These are phyloP conservation scores for Halichoeres trimaculatus DNA, from an alignment of 2,113 vertebrate genomes.

Conservation along the genomic window DNA sequence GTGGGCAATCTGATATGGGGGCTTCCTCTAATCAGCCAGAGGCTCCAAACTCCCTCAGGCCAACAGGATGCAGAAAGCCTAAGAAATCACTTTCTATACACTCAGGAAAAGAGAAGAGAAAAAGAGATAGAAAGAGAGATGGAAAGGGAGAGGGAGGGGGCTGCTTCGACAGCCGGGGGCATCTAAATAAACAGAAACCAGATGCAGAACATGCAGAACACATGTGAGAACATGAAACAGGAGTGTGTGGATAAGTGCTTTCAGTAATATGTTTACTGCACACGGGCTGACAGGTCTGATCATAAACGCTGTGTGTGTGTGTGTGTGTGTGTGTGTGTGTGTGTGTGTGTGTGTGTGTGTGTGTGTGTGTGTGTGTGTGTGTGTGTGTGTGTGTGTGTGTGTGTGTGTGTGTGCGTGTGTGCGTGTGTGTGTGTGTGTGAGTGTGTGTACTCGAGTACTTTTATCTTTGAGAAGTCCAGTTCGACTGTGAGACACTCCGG, in stretches of 20 bases:
- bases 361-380: neutral
- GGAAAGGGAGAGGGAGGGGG: neutral
- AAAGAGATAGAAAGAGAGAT: conserved; percentile 1
- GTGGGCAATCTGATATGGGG: conserved; percentile 64
- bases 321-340: neutral
- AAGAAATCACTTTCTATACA: conserved; percentile 43
- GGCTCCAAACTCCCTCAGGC: conserved; percentile 70
- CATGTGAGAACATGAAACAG: conserved; percentile 64
- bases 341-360: neutral
- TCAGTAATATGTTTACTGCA: conserved; percentile 50
- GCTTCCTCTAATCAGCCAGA: conserved; percentile 79
- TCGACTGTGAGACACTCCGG: neutral
- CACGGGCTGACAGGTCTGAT: conserved; percentile 41
- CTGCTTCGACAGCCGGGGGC: conserved; percentile 55
- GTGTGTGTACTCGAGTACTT: conserved; percentile 5
- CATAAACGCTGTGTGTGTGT: conserved; percentile 17
- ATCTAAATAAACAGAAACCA: conserved; percentile 79
- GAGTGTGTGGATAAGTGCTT: conserved; percentile 60
- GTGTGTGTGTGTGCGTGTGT: neutral
- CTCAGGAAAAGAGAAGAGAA: neutral
- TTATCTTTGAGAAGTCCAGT: conserved; percentile 1
- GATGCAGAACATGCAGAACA: conserved; percentile 67
- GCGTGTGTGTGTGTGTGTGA: neutral
- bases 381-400: neutral
- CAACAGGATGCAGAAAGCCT: conserved; percentile 64